Evolutionary conservation across 1,140 invertebrate genomes (phyloP), one percentile per base, ranked within the genome.

Genomic region (Cyclargus thomasi): DNA sequence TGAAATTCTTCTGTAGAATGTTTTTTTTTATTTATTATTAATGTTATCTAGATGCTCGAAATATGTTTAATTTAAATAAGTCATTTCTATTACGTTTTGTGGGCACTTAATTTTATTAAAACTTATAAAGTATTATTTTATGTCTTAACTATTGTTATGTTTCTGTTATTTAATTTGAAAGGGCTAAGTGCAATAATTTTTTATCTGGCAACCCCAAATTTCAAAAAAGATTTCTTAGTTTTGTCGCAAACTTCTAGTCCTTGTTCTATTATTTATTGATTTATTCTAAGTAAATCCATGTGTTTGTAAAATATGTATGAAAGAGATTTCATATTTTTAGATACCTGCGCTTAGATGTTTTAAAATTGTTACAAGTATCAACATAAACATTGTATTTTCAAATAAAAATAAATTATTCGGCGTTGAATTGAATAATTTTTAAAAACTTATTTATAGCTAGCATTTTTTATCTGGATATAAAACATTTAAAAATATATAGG

Each of bases 81-180:
- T 29, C 0, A 47, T 47, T 47, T 47, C 3, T 35, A 35, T 35
- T 35, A 5, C 3, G 3, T 35, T 35, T 35, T 35, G n/a, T n/a
- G n/a, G n/a, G n/a, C 29, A 35, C 3, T 5, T 35, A 35, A 35
- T 35, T 47, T 47, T 8, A 29, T 11, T 14, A 1, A 47, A 2
- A 11, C 39, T 47, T 47, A 14, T 8, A 11, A n/a, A 62, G 62
- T 62, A 29, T 62, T 62, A 29, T 62, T 62, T 11, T 62, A 5
- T 11, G 29, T 62, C 29, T 16, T 14, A 62, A 23, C 16, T 23
- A 23, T 29, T 22, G 29, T 23, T 22, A 62, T 23, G 16, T 22
- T 29, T 23, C 16, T 62, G 21, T 21, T 29, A 62, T 62, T 62
- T 21, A 62, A 62, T 62, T 47, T 47, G 1, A 47, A 47, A 47